phyloP scores from a whole-genome alignment of 2,888 invertebrate species.

The Trichogramma evanescens region DNA sequence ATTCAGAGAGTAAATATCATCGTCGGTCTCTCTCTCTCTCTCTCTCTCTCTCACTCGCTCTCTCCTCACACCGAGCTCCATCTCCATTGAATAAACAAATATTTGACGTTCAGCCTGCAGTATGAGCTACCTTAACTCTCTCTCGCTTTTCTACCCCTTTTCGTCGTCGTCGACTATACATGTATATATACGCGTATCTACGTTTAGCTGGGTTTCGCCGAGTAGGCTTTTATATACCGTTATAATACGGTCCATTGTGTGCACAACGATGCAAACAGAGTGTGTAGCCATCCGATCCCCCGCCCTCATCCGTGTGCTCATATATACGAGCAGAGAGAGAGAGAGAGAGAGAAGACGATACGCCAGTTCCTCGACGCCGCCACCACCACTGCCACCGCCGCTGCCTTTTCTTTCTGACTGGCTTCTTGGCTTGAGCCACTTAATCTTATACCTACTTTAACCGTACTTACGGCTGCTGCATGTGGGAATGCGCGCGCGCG shows the following conservation, averaged over 20 bases:
- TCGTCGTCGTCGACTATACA: not conserved
- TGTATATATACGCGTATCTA: not conserved
- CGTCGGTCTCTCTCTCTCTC: not conserved
- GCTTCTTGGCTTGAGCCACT: not conserved
- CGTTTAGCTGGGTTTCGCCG: not conserved
- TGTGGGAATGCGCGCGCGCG: not conserved
- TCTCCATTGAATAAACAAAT: too few relatives aligned
- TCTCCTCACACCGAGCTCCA: not conserved
- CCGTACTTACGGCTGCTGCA: not conserved
- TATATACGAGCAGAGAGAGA: too few relatives aligned
- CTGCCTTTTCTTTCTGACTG: not conserved
- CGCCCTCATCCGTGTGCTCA: not conserved
- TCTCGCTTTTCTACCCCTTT: not conserved
- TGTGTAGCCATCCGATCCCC: not conserved
- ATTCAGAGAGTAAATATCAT: conserved; percentile 14
- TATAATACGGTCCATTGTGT: conserved; percentile 17
- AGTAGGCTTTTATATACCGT: conserved; percentile 6
- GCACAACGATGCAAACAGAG: conserved; percentile 11
- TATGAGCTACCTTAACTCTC: not conserved
- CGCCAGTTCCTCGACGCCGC: not conserved
- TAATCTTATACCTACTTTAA: conserved; percentile 8
- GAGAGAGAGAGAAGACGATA: not conserved
- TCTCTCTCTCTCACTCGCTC: not conserved
- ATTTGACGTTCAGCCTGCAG: too few relatives aligned
- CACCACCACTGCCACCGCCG: not conserved